Percentiles rank a stretch among this genome's conserved stretches.
Conservation (phyloP, 2,797 vertebrate species). For the Intellagama lesueurii region DNA sequence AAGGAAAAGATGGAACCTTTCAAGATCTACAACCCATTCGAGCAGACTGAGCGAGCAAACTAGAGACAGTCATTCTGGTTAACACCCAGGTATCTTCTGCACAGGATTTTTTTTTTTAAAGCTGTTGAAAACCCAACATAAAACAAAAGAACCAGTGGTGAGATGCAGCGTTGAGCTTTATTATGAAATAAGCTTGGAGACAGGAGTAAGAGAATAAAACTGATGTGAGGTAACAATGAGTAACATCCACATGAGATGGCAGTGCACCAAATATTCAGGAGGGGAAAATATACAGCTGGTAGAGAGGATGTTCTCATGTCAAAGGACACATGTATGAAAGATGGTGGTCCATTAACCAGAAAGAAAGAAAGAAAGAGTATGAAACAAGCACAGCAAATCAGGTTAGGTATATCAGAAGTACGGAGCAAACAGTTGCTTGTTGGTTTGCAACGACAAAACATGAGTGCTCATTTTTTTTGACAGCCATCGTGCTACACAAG, state of each 20-base stretch:
- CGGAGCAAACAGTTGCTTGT: background rate
- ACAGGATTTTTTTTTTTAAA: background rate
- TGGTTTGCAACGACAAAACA: background rate
- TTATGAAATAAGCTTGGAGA: background rate
- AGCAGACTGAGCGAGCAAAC: no score
- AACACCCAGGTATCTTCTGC: background rate
- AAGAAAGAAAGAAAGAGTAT: background rate
- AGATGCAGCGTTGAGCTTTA: background rate
- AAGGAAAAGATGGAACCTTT: no score
- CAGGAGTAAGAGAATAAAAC: background rate
- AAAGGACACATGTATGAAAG: background rate
- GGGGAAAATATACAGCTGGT: background rate
- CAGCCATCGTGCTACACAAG: background rate
- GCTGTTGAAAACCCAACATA: background rate
- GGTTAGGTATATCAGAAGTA: background rate
- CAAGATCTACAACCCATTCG: no score
- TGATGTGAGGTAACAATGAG: background rate
- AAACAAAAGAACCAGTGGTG: background rate
- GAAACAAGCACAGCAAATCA: background rate
- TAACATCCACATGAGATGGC: background rate
- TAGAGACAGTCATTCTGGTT: background rate
- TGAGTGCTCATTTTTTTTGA: background rate
- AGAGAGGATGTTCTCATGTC: background rate
- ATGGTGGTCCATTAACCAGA: background rate
- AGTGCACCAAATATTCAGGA: background rate